Conservation (phyloP, 2,113 vertebrate genomes). For the Empidonax traillii region DNA sequence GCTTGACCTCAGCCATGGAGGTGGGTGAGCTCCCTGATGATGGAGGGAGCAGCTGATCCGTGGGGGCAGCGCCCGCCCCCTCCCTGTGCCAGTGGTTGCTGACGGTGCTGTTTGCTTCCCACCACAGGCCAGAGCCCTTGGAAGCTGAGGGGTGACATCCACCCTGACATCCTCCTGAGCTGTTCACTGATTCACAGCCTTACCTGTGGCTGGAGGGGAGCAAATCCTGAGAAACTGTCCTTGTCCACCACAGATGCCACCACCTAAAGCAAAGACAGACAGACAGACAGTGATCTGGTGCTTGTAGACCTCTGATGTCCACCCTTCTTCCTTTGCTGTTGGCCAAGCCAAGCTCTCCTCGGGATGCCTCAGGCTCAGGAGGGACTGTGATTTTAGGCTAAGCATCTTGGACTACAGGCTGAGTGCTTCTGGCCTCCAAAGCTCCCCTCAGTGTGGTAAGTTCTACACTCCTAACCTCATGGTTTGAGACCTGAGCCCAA, state of each 20-base stretch:
- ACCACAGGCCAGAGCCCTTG: neutral
- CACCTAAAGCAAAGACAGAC: slow-evolving; percentile 74
- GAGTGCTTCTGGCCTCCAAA: neutral
- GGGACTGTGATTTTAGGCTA: neutral
- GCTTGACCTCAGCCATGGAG: neutral
- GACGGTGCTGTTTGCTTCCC: neutral
- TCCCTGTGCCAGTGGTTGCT: accelerated
- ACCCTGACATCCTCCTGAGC: neutral
- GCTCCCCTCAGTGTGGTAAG: neutral
- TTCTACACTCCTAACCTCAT: neutral
- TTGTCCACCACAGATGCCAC: slow-evolving; percentile 90
- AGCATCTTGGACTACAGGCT: neutral
- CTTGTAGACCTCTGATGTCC: neutral
- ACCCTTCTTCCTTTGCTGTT: neutral
- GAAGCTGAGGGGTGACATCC: neutral
- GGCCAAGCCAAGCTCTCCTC: neutral
- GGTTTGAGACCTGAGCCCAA: neutral
- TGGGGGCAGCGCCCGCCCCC: neutral
- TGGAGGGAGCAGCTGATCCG: neutral
- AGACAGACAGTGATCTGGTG: neutral
- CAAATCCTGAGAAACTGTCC: slow-evolving; percentile 92
- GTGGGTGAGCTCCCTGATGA: neutral
- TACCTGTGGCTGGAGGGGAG: slow-evolving; percentile 94
- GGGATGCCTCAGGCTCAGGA: neutral
- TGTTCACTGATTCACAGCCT: neutral